Percentiles rank a stretch among this genome's conserved stretches.
Conservation (phyloP, 2,888 invertebrate species). For the Lepeophtheirus nordmannii region DNA sequence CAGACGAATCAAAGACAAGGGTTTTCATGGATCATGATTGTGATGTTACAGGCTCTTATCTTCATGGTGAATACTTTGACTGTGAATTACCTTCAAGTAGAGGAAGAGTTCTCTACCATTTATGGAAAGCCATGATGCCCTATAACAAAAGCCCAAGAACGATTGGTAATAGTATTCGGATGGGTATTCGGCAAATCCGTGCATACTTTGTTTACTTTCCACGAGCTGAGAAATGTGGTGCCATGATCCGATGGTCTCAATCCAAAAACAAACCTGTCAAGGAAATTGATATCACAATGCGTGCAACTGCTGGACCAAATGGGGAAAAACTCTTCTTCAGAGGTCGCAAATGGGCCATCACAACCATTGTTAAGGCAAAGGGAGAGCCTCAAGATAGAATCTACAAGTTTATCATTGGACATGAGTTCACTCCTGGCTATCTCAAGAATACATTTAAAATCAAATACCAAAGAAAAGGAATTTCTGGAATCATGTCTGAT, state of each 20-base stretch:
- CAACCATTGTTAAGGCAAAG: slow-evolving; percentile 16
- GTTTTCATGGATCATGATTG: not conserved
- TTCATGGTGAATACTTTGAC: slow-evolving; percentile 21
- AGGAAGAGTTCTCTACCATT: not conserved
- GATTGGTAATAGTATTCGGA: not conserved
- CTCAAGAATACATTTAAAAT: slow-evolving; percentile 16
- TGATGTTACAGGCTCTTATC: slow-evolving; percentile 7
- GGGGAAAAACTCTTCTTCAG: slow-evolving; percentile 12
- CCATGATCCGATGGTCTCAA: slow-evolving; percentile 13
- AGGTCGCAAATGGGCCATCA: slow-evolving; percentile 19
- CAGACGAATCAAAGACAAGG: not conserved
- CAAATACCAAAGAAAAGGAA: slow-evolving; percentile 3
- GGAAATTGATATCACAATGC: slow-evolving; percentile 20
- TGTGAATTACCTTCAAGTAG: slow-evolving; percentile 17
- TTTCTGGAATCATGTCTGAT: slow-evolving; percentile 15
- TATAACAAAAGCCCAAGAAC: slow-evolving; percentile 23
- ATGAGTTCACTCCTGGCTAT: slow-evolving; percentile 17
- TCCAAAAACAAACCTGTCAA: slow-evolving; percentile 15
- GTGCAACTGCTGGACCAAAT: not conserved
- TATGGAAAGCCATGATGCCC: slow-evolving; percentile 11
- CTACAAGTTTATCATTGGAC: slow-evolving; percentile 17
- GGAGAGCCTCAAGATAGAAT: slow-evolving; percentile 12
- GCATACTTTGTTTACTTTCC: slow-evolving; percentile 15
- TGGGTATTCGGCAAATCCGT: slow-evolving; percentile 13
- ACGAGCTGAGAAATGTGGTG: slow-evolving; percentile 19